A percentile compares a stretch with the other conserved stretches of the same genome.
Conservation (phyloP, 2,797 vertebrate genomes). For the Argentina silus region DNA sequence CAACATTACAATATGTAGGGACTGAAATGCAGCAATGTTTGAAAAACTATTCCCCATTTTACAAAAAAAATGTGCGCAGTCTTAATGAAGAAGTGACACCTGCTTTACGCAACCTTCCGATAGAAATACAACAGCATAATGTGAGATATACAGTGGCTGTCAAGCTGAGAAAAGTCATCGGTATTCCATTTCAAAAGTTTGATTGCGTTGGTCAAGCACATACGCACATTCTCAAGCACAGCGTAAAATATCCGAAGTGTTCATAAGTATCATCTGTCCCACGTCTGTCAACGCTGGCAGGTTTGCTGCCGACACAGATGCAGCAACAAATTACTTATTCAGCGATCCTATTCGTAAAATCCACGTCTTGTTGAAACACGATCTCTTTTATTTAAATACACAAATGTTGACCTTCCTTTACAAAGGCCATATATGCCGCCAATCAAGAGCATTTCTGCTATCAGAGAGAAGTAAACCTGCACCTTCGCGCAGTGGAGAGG, state of each 20-base stretch:
- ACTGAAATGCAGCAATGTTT: slow-evolving; percentile 94
- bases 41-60: slow-evolving; percentile 94
- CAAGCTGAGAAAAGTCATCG: not conserved
- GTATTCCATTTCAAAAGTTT: not conserved
- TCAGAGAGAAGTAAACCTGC: not conserved
- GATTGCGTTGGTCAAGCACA: not conserved
- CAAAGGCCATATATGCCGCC: not conserved
- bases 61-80: too few relatives aligned
- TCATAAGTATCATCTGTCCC: not conserved
- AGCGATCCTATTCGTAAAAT: not conserved
- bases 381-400: not conserved
- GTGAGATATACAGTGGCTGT: not conserved
- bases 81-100: slow-evolving; percentile 87
- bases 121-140: not conserved
- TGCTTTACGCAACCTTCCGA: slow-evolving; percentile 59
- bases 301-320: not conserved
- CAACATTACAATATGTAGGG: slow-evolving; percentile 96
- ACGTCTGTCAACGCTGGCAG: not conserved
- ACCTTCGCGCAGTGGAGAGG: not conserved
- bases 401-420: not conserved
- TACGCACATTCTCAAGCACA: not conserved
- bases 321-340: slow-evolving; percentile 4
- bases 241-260: not conserved
- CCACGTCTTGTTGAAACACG: not conserved
- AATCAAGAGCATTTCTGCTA: not conserved